Conservation (phyloP, 2,113 vertebrate genomes). For the Datnioides undecimradiatus region DNA sequence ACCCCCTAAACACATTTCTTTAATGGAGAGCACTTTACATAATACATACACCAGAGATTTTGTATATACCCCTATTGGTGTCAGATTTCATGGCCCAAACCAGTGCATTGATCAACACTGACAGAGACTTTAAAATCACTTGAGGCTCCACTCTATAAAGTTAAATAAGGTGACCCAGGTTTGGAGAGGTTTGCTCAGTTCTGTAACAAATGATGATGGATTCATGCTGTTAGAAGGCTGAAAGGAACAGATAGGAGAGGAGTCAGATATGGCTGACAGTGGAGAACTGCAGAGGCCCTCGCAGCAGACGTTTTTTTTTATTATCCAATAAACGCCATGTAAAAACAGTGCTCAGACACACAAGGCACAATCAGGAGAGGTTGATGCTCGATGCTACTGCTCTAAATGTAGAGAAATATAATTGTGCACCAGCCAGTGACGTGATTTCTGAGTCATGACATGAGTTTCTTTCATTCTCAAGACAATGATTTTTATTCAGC, state of each 20-base stretch:
- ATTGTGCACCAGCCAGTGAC: neutral
- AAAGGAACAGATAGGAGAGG: conserved; percentile 48
- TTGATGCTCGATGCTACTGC: conserved; percentile 41
- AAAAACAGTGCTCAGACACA: conserved; percentile 26
- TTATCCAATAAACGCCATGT: conserved; percentile 25
- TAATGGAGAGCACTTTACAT: conserved; percentile 47
- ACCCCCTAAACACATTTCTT: conserved; percentile 8
- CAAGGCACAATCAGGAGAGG: conserved; percentile 12
- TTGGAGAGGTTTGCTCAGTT: conserved; percentile 39
- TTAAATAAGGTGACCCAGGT: conserved; percentile 38
- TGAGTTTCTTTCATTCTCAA: neutral
- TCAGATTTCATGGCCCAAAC: conserved; percentile 39
- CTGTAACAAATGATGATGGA: conserved; percentile 69
- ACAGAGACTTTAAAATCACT: conserved; percentile 53
- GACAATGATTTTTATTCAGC: neutral
- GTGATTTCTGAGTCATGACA: neutral
- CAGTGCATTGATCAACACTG: conserved; percentile 50
- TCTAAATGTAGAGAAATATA: conserved; percentile 18
- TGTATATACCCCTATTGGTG: neutral
- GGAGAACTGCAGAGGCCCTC: conserved; percentile 13
- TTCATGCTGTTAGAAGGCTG: conserved; percentile 61
- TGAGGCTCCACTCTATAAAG: conserved; percentile 43
- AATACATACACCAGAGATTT: conserved; percentile 30
- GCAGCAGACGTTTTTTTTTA: conserved; percentile 27
- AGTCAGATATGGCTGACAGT: conserved; percentile 28